Conservation (phyloP, 2,797 vertebrate species). For the Danio tinwini region DNA sequence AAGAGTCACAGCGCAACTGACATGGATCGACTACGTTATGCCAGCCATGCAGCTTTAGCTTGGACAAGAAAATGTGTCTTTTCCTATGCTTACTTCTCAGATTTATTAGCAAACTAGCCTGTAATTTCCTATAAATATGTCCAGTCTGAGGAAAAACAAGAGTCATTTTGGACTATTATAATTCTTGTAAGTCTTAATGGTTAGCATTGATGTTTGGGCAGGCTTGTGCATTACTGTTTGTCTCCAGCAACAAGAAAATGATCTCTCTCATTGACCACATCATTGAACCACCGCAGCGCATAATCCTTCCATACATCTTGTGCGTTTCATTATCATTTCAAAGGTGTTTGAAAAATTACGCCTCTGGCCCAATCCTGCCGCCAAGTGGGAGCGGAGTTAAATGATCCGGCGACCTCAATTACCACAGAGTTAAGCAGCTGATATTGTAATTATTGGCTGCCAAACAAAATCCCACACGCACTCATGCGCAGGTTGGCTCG, state of each 20-base stretch:
- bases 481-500: constrained; percentile 36
- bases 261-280: constrained; percentile 50
- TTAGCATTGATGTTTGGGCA: constrained; percentile 57
- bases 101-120: constrained; percentile 51
- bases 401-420: constrained; percentile 55
- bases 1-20: constrained; percentile 63
- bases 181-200: constrained; percentile 56
- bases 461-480: constrained; percentile 50
- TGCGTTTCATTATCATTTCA: constrained; percentile 55
- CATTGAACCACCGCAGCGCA: constrained; percentile 19
- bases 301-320: constrained; percentile 44
- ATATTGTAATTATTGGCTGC: constrained; percentile 58
- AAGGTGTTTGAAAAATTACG: constrained; percentile 44
- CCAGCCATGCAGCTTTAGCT: constrained; percentile 52
- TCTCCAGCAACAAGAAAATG: constrained; percentile 50
- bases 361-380: constrained; percentile 15
- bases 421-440: constrained; percentile 49
- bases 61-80: constrained; percentile 68
- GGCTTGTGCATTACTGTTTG: constrained; percentile 46
- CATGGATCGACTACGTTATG: constrained; percentile 67
- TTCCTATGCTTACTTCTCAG: constrained; percentile 62
- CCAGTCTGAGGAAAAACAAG: constrained; percentile 43
- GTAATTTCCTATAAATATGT: constrained; percentile 61
- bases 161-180: constrained; percentile 51
- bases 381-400: constrained; percentile 54